Conservation (phyloP, 1,140 invertebrate genomes). For the Steinernema feltiae region DNA sequence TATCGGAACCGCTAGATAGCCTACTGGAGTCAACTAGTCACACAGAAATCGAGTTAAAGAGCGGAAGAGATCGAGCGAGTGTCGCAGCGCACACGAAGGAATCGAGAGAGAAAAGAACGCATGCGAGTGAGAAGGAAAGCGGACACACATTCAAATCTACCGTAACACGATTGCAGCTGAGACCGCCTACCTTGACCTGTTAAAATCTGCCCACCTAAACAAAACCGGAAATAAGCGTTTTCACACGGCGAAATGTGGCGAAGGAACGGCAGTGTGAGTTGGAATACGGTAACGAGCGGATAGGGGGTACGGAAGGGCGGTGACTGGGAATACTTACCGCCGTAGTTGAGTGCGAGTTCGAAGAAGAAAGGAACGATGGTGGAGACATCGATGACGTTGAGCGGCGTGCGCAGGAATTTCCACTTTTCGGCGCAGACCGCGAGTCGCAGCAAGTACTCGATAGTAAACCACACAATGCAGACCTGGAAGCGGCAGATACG, state of each 20-base stretch:
- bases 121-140: background rate
- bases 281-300: background rate
- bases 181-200: background rate
- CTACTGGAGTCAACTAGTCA: no score
- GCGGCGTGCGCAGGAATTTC: background rate
- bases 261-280: background rate
- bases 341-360: conserved; percentile 42
- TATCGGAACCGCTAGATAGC: no score
- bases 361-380: conserved; percentile 58
- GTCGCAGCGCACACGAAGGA: no score
- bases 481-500: conserved; percentile 18
- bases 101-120: background rate
- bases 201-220: conserved; percentile 16
- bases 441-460: conserved; percentile 56
- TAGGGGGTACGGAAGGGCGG: background rate
- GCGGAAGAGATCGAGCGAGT: no score
- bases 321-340: background rate
- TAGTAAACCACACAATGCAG: conserved; percentile 59
- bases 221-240: conserved; percentile 39
- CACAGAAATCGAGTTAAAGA: no score
- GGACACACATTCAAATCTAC: background rate
- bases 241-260: background rate
- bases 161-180: background rate
- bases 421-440: conserved; percentile 10
- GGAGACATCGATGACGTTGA: conserved; percentile 16